These are phyloP conservation scores for Noturus placidus DNA, from an alignment of 2,113 vertebrate genomes.

Conservation along the genomic window DNA sequence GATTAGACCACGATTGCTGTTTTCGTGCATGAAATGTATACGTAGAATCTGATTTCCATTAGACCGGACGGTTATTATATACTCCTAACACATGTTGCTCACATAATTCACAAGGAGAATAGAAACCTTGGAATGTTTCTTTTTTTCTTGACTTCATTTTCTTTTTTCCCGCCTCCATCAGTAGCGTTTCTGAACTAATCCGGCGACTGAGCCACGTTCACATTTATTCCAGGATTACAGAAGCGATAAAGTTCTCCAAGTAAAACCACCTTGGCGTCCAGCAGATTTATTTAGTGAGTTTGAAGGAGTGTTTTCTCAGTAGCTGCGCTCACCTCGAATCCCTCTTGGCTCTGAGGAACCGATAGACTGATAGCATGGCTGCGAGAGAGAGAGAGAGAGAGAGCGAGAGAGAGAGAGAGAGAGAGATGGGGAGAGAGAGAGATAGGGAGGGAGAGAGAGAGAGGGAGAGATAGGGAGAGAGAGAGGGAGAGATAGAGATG, in stretches of 20 bases:
- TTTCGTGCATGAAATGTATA: not conserved
- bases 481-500: not conserved
- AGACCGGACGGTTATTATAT: not conserved
- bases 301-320: conserved; percentile 39
- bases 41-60: not conserved
- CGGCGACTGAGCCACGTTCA: conserved; percentile 29
- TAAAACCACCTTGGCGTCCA: conserved; percentile 39
- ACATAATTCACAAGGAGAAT: conserved; percentile 33
- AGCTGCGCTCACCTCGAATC: conserved; percentile 36
- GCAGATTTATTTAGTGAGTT: conserved; percentile 22
- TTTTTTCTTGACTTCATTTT: not conserved
- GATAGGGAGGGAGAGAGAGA: too few relatives aligned
- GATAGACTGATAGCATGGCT: conserved; percentile 1
- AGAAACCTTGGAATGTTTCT: conserved; percentile 35
- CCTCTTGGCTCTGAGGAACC: not conserved
- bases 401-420: too few relatives aligned
- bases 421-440: not conserved
- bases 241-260: conserved; percentile 43
- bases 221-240: conserved; percentile 41
- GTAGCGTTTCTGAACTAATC: conserved; percentile 14
- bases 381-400: not conserved
- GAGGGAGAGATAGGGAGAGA: not conserved
- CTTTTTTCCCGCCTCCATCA: not conserved
- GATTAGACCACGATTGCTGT: not conserved
- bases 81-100: conserved; percentile 10